A percentile compares a stretch with the other conserved stretches of the same genome.
These are phyloP conservation scores for Threskiornis aethiopicus DNA, from an alignment of 2,797 vertebrate species.

Conservation along the genomic window DNA sequence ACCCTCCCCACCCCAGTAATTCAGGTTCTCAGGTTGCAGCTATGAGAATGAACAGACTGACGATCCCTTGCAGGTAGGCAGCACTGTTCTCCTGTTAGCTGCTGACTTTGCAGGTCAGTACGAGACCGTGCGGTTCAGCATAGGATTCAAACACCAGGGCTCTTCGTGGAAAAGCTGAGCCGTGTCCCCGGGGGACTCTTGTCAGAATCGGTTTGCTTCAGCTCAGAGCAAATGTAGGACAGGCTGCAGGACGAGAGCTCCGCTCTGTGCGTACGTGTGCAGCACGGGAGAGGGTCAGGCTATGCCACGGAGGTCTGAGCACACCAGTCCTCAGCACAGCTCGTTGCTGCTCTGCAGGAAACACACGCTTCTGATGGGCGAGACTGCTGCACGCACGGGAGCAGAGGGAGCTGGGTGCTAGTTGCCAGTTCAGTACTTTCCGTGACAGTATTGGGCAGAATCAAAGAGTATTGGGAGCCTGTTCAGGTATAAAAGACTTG, in stretches of 20 bases:
- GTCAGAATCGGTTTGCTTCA: background rate
- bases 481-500: background rate
- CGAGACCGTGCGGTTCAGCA: fast-evolving
- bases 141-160: background rate
- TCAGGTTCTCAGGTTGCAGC: background rate
- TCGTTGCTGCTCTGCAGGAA: background rate
- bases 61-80: too few species aligned
- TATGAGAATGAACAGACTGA: fast-evolving
- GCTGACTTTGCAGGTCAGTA: background rate
- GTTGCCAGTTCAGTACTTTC: background rate
- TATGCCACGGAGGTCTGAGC: background rate
- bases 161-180: background rate
- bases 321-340: background rate
- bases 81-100: fast-evolving
- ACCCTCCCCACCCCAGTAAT: background rate
- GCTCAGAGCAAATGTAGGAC: background rate
- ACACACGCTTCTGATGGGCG: fast-evolving
- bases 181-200: background rate
- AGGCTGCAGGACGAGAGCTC: background rate
- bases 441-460: background rate
- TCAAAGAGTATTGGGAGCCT: background rate
- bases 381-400: background rate
- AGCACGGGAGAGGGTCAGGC: background rate
- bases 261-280: fast-evolving
- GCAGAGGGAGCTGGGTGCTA: background rate